Conservation (phyloP, 2,113 vertebrate genomes). For the Cavia aperea region DNA sequence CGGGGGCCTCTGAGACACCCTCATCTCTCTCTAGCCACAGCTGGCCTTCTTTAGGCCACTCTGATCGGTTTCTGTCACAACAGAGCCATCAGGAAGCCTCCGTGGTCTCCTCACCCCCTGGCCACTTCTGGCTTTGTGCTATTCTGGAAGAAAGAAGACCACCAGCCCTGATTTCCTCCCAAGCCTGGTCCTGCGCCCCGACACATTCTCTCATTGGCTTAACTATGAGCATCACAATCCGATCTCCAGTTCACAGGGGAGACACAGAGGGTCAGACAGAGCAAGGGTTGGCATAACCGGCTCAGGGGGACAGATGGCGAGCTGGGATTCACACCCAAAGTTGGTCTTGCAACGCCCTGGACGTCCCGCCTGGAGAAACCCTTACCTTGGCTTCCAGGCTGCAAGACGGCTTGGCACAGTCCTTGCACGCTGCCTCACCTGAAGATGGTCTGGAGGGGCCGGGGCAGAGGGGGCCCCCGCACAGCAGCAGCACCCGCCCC, state of each 20-base stretch:
- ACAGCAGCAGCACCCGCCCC: fast-evolving
- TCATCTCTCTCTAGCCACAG: too few relatives aligned
- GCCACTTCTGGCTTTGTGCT: neutral
- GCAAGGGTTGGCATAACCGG: neutral
- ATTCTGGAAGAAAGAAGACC: neutral
- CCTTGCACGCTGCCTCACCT: fast-evolving
- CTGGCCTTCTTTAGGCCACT: neutral
- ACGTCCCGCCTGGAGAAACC: neutral
- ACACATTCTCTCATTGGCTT: neutral
- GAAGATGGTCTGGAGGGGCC: neutral
- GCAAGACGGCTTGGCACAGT: neutral
- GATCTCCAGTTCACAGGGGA: neutral
- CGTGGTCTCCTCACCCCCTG: neutral
- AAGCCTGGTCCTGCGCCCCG: neutral
- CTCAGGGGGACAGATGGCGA: neutral
- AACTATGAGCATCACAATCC: neutral
- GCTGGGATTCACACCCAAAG: neutral
- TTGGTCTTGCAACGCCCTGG: neutral
- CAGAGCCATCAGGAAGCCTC: fast-evolving
- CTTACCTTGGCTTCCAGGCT: neutral
- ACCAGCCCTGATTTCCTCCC: neutral
- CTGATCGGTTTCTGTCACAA: neutral
- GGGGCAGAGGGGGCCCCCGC: neutral
- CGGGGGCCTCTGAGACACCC: neutral
- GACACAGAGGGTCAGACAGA: neutral